phyloP scores from a whole-genome alignment of 2,888 invertebrate species.

The Sylvicola cinctus region DNA sequence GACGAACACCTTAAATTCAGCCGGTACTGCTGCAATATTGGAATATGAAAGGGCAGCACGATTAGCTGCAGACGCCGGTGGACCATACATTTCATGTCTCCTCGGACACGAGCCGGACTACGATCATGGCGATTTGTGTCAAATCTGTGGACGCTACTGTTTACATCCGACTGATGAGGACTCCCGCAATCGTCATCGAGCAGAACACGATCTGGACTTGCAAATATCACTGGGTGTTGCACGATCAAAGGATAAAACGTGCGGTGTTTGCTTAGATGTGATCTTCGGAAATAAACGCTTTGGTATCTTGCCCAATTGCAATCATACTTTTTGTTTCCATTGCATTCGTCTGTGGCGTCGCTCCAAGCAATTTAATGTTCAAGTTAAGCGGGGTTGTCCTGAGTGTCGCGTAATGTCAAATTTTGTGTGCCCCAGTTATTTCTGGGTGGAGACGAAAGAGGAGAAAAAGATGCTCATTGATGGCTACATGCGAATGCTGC shows the following conservation, averaged over 20 bases:
- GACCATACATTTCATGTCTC: too few relatives aligned
- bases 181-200: slow-evolving; percentile 33
- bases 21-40: too few relatives aligned
- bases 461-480: slow-evolving; percentile 58
- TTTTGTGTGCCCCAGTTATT: slow-evolving; percentile 65
- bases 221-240: slow-evolving; percentile 62
- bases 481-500: slow-evolving; percentile 52
- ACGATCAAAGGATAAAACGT: slow-evolving; percentile 55
- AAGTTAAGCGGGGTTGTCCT: slow-evolving; percentile 61
- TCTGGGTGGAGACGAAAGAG: slow-evolving; percentile 64
- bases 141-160: slow-evolving; percentile 47
- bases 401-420: slow-evolving; percentile 66
- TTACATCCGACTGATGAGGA: slow-evolving; percentile 45
- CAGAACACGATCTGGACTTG: slow-evolving; percentile 56
- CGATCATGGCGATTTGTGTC: slow-evolving; percentile 52
- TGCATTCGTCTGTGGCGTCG: slow-evolving; percentile 73
- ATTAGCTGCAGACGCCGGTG: too few relatives aligned
- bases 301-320: slow-evolving; percentile 71
- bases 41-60: too few relatives aligned
- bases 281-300: slow-evolving; percentile 49
- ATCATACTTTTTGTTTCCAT: slow-evolving; percentile 62
- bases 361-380: slow-evolving; percentile 57
- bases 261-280: slow-evolving; percentile 69
- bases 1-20: too few relatives aligned
- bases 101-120: too few relatives aligned